Evolutionary conservation across 2,797 vertebrate species (phyloP).

Genomic region (Pangasius macronema): DNA sequence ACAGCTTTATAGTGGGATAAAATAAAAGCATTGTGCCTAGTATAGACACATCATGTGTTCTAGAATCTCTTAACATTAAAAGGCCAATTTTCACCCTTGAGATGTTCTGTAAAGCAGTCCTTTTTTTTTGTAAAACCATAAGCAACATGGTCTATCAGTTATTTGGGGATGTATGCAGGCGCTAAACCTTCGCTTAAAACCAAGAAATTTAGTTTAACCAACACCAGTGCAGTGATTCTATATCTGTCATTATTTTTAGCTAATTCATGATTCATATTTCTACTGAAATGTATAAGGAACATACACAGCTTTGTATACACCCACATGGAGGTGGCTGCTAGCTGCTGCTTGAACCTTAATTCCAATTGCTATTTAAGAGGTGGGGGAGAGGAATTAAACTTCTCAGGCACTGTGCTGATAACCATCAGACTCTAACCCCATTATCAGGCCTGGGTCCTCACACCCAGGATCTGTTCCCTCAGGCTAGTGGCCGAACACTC

Average conservation of each 20-base stretch:
- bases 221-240: not conserved
- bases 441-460: constrained; percentile 77
- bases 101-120: not conserved
- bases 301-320: constrained; percentile 53
- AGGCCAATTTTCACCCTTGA: not conserved
- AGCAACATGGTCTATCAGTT: not conserved
- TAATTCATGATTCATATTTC: constrained; percentile 18
- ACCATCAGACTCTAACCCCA: constrained; percentile 80
- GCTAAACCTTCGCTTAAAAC: not conserved
- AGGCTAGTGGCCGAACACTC: constrained; percentile 75
- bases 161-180: not conserved
- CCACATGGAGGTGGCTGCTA: constrained; percentile 61
- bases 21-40: not conserved
- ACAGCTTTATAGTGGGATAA: not conserved
- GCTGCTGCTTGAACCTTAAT: constrained; percentile 70
- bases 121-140: not conserved
- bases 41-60: not conserved
- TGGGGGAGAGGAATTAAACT: constrained; percentile 72
- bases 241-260: not conserved
- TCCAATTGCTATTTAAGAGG: constrained; percentile 67
- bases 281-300: constrained; percentile 53
- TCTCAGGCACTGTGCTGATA: constrained; percentile 77
- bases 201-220: not conserved
- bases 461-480: constrained; percentile 76
- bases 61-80: not conserved